Percentiles rank a stretch among this genome's conserved stretches.
These are phyloP conservation scores for Cyclopterus lumpus DNA, from an alignment of 2,797 vertebrate genomes.

Conservation along the genomic window DNA sequence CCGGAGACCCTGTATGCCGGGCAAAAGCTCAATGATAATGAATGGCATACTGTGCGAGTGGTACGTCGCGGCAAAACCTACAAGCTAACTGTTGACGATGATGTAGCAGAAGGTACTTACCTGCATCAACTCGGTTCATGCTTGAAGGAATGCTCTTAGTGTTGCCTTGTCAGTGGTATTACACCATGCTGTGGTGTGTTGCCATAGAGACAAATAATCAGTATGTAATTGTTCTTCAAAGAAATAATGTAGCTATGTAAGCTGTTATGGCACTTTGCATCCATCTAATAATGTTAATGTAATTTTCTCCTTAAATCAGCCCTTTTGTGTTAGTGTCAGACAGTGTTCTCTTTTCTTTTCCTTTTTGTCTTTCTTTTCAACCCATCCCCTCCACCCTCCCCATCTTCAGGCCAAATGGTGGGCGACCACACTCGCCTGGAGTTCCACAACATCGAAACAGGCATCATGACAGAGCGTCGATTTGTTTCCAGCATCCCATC, in stretches of 20 bases:
- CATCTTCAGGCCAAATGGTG: conserved; percentile 94
- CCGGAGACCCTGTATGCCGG: conserved; percentile 98
- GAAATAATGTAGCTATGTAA: conserved; percentile 35
- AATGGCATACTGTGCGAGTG: conserved; percentile 98
- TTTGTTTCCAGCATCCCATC: conserved; percentile 96
- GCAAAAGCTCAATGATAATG: conserved; percentile 99
- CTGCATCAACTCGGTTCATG: conserved; percentile 57
- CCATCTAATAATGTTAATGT: conserved; percentile 71
- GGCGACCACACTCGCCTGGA: conserved; percentile 98
- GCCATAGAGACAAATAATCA: conserved; percentile 21
- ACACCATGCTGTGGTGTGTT: conserved; percentile 32
- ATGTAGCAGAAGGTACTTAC: conserved; percentile 96
- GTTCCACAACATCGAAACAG: conserved; percentile 99
- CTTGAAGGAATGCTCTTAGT: conserved; percentile 59
- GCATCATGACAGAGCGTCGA: conserved; percentile 96
- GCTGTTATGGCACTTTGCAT: conserved; percentile 46
- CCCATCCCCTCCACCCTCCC: conserved; percentile 79
- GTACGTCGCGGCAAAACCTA: conserved; percentile 97
- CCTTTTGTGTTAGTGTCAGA: conserved; percentile 84
- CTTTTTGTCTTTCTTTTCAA: conserved; percentile 83
- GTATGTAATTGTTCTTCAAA: conserved; percentile 26
- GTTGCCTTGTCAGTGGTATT: conserved; percentile 46
- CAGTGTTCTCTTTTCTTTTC: conserved; percentile 80
- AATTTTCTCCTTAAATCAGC: conserved; percentile 80
- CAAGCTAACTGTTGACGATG: conserved; percentile 97